Percentiles rank a stretch among this genome's conserved stretches.
Conservation (phyloP, 2,888 invertebrate genomes). For the Cordilura impudica region DNA sequence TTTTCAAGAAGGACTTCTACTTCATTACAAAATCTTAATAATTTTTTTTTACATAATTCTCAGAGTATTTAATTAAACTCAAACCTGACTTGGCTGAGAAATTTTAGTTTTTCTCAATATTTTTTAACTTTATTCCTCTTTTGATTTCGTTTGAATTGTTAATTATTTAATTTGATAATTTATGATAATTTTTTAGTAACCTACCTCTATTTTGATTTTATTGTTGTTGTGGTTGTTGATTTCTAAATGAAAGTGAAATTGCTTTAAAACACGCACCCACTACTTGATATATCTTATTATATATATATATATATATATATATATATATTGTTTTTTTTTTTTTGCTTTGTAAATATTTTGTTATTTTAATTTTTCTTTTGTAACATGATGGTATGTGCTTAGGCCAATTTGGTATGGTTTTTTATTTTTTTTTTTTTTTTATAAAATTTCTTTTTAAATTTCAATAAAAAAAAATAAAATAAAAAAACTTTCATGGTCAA, state of each 20-base stretch:
- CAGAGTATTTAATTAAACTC: too few relatives aligned
- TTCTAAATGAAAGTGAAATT: slow-evolving; percentile 60
- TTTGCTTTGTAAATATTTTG: not conserved
- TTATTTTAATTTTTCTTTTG: not conserved
- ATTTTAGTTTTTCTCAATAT: not conserved
- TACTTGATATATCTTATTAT: slow-evolving; percentile 25
- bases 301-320: too few relatives aligned
- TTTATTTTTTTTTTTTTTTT: slow-evolving; percentile 9
- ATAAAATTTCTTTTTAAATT: slow-evolving; percentile 23
- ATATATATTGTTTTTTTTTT: slow-evolving; percentile 14
- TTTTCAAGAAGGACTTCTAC: too few relatives aligned
- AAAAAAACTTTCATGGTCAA: slow-evolving; percentile 54
- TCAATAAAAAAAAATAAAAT: not conserved
- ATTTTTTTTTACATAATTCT: too few relatives aligned
- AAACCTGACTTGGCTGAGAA: too few relatives aligned
- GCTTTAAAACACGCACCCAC: slow-evolving; percentile 57
- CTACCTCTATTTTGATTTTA: slow-evolving; percentile 29
- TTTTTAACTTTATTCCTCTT: not conserved
- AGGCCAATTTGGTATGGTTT: not conserved
- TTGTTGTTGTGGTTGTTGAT: not conserved
- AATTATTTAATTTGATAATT: slow-evolving; percentile 34
- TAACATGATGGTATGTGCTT: slow-evolving; percentile 41
- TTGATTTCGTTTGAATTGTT: not conserved
- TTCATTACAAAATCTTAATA: too few relatives aligned
- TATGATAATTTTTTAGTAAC: slow-evolving; percentile 44